Evolutionary conservation across 2,113 vertebrate genomes (phyloP).

Genomic region (Micronycteris hirsuta): DNA sequence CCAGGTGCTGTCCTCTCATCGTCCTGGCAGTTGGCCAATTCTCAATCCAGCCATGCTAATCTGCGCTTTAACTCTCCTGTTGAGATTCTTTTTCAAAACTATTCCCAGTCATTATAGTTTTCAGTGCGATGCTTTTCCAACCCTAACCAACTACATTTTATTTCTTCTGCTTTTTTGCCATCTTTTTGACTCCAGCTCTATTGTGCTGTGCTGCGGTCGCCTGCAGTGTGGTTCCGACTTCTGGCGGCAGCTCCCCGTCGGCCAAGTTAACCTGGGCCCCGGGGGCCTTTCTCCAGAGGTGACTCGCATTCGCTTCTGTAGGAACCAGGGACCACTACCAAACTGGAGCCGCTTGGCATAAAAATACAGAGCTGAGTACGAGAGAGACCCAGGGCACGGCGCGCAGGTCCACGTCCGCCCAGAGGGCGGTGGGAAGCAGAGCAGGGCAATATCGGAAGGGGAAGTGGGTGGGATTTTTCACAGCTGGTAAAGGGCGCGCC

Average conservation of each 20-base stretch:
- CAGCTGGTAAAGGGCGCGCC: accelerated
- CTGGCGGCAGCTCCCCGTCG: accelerated
- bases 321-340: neutral
- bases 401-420: accelerated
- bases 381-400: accelerated
- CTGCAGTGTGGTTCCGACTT: accelerated
- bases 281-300: neutral
- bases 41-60: neutral
- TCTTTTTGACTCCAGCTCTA: too few species aligned
- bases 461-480: accelerated
- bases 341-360: neutral
- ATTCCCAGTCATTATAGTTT: too few species aligned
- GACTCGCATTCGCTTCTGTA: neutral
- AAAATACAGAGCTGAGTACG: accelerated
- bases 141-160: neutral
- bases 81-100: too few species aligned
- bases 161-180: neutral
- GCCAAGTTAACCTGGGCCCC: accelerated
- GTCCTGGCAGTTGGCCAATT: accelerated
- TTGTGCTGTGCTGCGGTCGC: neutral
- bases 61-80: neutral
- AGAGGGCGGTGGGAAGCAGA: accelerated
- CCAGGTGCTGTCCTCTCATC: neutral
- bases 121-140: neutral
- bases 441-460: neutral